Conservation (phyloP, 2,113 vertebrate genomes). For the Typhlomys cinereus region DNA sequence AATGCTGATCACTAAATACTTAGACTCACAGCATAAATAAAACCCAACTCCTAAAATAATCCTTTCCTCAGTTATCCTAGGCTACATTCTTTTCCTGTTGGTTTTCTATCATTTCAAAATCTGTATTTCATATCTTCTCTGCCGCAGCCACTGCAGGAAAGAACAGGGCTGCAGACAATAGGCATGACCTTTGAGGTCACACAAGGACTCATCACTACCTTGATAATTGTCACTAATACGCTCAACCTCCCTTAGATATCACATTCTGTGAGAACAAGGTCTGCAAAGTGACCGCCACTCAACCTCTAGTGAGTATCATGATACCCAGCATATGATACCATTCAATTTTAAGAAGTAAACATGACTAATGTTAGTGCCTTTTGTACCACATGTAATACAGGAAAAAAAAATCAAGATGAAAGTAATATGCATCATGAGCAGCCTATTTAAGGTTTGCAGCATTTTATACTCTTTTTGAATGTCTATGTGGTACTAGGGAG, state of each 20-base stretch:
- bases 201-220: conserved; percentile 23
- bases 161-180: neutral
- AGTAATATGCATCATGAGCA: neutral
- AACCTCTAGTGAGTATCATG: neutral
- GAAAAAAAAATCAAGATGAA: neutral
- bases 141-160: conserved; percentile 16
- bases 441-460: neutral
- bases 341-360: conserved; percentile 12
- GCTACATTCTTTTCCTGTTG: neutral
- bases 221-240: conserved; percentile 53
- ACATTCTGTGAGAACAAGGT: conserved; percentile 3
- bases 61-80: neutral
- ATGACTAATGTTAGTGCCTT: neutral
- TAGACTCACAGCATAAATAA: neutral
- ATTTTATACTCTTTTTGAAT: neutral
- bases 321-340: neutral
- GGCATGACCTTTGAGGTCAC: neutral
- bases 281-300: neutral
- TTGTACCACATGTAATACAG: neutral
- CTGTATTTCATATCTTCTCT: neutral
- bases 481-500: neutral
- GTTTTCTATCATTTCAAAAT: conserved; percentile 16
- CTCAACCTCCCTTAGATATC: conserved; percentile 15
- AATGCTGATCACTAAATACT: neutral
- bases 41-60: neutral